These are phyloP conservation scores for Rhagologus leucostigma DNA, from an alignment of 2,113 vertebrate species.

Conservation along the genomic window DNA sequence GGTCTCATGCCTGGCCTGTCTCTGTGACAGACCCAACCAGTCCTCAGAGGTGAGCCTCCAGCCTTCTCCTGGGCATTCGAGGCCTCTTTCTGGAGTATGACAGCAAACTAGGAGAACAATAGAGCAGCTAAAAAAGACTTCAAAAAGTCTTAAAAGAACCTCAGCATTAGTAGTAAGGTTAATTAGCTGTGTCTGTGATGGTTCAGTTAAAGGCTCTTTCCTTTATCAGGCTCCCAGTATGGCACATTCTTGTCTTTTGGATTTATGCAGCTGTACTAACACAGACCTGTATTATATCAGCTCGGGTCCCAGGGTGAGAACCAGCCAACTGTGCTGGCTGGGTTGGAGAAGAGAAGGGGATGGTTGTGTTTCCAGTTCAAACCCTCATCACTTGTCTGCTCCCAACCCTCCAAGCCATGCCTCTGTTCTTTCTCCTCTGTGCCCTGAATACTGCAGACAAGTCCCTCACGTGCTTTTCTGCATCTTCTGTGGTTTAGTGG, in stretches of 20 bases:
- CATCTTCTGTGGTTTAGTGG: neutral
- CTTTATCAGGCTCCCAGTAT: neutral
- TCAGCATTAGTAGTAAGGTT: neutral
- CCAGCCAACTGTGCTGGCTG: neutral
- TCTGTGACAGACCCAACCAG: neutral
- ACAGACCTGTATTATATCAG: neutral
- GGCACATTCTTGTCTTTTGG: neutral
- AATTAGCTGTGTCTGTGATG: neutral
- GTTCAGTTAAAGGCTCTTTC: neutral
- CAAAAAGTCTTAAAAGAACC: neutral
- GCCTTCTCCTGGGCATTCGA: neutral
- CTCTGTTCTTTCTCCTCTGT: neutral
- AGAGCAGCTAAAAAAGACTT: neutral
- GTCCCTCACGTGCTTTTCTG: neutral
- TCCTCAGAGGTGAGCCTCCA: neutral
- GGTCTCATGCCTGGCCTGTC: neutral
- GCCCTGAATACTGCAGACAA: neutral
- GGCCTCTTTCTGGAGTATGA: neutral
- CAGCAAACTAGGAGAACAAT: neutral
- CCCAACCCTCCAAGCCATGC: neutral
- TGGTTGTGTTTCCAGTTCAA: neutral
- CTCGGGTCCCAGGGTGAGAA: neutral
- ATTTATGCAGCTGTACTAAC: neutral
- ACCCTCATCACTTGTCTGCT: neutral
- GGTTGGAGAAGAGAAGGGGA: neutral